Base-by-base conservation (phyloP, 92 coral and sea anemone genomes). In the Umimayanthus kanabou region DNA sequence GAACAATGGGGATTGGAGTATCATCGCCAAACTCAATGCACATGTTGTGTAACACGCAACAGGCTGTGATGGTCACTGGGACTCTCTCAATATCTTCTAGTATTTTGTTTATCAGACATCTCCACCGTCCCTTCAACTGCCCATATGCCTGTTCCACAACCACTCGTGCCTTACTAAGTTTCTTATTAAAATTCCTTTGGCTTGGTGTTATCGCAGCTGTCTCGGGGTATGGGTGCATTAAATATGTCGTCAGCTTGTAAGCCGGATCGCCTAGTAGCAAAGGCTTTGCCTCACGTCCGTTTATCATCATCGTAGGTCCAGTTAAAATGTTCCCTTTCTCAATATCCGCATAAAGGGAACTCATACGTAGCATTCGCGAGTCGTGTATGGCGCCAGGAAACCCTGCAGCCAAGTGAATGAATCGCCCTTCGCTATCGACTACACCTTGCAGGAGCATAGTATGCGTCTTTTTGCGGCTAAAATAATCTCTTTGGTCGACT, bases 101-200 rank as follows among this genome's bases (percentile, higher is more conserved):
- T 64, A 90, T 53, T 40, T 75, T 64, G 45, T 65, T 71, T 22
- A 55, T 76, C 23, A 80, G 57, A 40, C 89, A 90, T 53, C 58
- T 53, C 58, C 58, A 53, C 58, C 58, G 58, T 53, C 58, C 58
- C 58, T 53, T 53, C 18, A 88, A 65, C 85, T 78, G 80, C 22
- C 90, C 90, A 80, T 79, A 88, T 20, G 89, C 92, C 71, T 89
- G 92, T 67, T 89, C 89, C 39, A 81, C 87, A 22, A 89, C 83
- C 9, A 85, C 92, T 33, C 89, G 81, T 45, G 83, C 82, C 39
- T 70, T 64, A 25, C 89, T 85, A 37, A 89, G 14, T 80, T 78
- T 85, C 11, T 85, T 23, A 57, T 89, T 89, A 67, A 89, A 85
- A 39, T 28, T 67, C 76, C 84, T 89, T 39, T 89, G 87, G 39